Base-by-base conservation (phyloP, 2,113 vertebrate genomes). In the Bostrychus sinensis region DNA sequence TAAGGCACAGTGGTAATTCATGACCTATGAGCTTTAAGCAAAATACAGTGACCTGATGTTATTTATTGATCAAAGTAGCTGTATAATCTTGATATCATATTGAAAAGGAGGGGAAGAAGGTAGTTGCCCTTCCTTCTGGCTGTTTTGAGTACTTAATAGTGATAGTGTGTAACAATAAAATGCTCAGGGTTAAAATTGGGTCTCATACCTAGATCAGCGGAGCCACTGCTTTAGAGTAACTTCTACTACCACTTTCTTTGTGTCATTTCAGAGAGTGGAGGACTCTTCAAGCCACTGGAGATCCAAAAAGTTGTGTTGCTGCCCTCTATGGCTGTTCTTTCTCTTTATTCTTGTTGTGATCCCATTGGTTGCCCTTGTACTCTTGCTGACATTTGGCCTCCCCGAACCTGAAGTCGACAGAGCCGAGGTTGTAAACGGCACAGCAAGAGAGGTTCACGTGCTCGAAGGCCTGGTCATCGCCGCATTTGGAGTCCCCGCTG, bases 401-500 rank as follows among this genome's bases (percentile, higher is more conserved):
- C 74, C 79, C 0, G 17, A 87, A 11, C 22, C 43, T 19, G 25
- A 84, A 3, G 2, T 26, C 2, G 23, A 78, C 16, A 14, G 23
- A 19, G 6, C 1, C 5, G 56, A 8, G 17, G 23, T 1, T 0
- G 41, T 4, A 2, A 14, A 64, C 5, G 67, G 42, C n/a, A 8
- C 73, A 8, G 23, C n/a, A 4, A 28, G 4, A 7, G 7, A 63
- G 0, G 39, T 62, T 0, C 82, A 76, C 6, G 80, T 87, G 13
- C 20, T 94, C 0, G 83, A 92, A 48, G 86, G 90, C 8, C 13
- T 93, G 11, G 70, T 92, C 0, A 86, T 94, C 1, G 78, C 92
- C 0, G 34, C 72, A 0, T 77, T 96, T 0, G 93, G 94, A 1
- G 53, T 97, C 2, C 96, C 97, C 0, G 93, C 92, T 0, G 91